phyloP scores from a whole-genome alignment of 1,140 invertebrate genomes.

The Brachionus rubens region DNA sequence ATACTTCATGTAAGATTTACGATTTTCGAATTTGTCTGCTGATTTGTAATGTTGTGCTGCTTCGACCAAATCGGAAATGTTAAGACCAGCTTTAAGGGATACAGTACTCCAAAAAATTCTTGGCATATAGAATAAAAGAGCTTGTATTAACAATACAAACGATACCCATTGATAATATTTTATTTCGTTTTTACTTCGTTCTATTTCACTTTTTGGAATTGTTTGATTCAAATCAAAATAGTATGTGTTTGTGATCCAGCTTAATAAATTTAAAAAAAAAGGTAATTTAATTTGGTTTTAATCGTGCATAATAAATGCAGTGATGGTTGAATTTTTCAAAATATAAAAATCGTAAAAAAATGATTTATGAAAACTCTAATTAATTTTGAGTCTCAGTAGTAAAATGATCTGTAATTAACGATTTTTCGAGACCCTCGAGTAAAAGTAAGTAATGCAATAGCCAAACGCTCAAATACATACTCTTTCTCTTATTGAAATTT shows the following conservation, averaged over 20 bases:
- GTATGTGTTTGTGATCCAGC: conserved; percentile 45
- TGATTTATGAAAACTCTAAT: background rate
- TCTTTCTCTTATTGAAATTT: too few relatives aligned
- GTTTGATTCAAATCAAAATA: conserved; percentile 38
- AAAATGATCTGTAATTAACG: too few relatives aligned
- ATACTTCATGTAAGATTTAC: conserved; percentile 45
- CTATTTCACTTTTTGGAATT: conserved; percentile 29
- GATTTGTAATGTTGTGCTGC: conserved; percentile 45
- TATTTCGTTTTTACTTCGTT: conserved; percentile 41
- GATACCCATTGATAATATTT: conserved; percentile 49
- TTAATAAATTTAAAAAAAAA: conserved; percentile 1
- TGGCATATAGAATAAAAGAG: conserved; percentile 49
- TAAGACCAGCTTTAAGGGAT: conserved; percentile 48
- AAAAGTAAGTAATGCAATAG: too few relatives aligned
- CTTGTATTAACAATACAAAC: conserved; percentile 48
- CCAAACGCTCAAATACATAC: too few relatives aligned
- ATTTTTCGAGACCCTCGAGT: too few relatives aligned
- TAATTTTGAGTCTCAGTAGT: too few relatives aligned
- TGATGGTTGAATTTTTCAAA: background rate
- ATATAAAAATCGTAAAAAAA: background rate
- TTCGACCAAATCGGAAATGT: conserved; percentile 46
- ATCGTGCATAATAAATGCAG: too few relatives aligned
- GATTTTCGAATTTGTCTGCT: conserved; percentile 34
- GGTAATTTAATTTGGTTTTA: background rate
- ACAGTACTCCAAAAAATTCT: conserved; percentile 48